Evolutionary conservation across 2,113 vertebrate genomes (phyloP).

Genomic region (Centropus bengalensis): DNA sequence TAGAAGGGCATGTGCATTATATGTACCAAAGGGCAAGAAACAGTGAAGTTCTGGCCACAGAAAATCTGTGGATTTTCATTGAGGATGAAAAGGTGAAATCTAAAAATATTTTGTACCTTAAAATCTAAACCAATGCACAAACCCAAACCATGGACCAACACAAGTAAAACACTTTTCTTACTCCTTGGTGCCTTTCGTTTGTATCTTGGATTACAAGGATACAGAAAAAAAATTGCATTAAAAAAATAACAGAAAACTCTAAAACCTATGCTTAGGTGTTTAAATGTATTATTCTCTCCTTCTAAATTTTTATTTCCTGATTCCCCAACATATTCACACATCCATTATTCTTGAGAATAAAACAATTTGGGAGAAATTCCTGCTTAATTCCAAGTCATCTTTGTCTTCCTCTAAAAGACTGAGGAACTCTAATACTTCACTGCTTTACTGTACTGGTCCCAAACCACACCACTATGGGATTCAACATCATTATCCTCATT

Average conservation of each 20-base stretch:
- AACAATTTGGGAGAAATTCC: neutral
- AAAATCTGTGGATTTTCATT: neutral
- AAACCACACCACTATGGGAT: neutral
- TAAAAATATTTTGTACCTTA: neutral
- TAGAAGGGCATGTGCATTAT: neutral
- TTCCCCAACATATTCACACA: neutral
- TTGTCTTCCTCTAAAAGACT: neutral
- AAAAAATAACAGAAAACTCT: neutral
- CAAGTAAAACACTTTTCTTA: neutral
- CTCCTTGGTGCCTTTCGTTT: neutral
- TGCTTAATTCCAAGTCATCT: neutral
- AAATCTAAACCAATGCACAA: neutral
- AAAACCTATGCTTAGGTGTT: neutral
- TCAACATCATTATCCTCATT: neutral
- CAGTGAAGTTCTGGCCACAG: accelerated
- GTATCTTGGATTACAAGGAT: neutral
- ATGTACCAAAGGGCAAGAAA: neutral
- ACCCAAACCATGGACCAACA: neutral
- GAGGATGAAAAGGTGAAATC: neutral
- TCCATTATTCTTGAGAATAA: neutral
- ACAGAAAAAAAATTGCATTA: neutral
- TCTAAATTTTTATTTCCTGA: neutral
- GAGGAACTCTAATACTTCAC: neutral
- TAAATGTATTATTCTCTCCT: neutral
- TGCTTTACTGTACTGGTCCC: neutral